Percentiles rank a stretch among this genome's conserved stretches.
Conservation (phyloP, 2,797 vertebrate species). For the Synaphobranchus kaupii region DNA sequence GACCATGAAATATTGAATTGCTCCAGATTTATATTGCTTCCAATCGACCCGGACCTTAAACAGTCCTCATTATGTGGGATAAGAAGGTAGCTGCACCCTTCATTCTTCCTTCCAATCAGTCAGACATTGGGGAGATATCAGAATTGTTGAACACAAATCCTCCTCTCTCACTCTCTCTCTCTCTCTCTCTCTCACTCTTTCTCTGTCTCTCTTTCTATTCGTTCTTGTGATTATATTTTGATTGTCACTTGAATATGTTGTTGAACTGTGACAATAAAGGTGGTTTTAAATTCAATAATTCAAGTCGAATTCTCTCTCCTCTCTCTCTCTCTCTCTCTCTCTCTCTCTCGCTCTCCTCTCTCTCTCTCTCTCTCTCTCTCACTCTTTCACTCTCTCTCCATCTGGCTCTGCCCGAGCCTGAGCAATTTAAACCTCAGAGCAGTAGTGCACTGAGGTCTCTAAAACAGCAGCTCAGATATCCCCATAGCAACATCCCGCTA, state of each 20-base stretch:
- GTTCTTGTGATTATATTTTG: no score
- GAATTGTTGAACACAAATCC: neutral
- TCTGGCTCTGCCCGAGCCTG: neutral
- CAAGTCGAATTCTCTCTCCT: no score
- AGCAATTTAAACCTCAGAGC: neutral
- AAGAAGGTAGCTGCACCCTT: neutral
- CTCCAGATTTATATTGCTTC: neutral
- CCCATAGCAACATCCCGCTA: slow-evolving; percentile 17
- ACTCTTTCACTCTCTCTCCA: no score
- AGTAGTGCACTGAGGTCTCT: neutral
- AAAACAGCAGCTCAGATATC: neutral
- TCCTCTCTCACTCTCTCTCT: no score
- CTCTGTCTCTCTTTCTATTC: no score
- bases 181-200: no score
- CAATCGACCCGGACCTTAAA: neutral
- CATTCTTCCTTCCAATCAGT: neutral
- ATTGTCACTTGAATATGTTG: no score
- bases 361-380: no score
- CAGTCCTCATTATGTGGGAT: neutral
- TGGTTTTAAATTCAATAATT: no score
- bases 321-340: no score
- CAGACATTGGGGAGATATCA: neutral
- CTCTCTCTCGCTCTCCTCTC: no score
- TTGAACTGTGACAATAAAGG: no score
- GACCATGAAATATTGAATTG: neutral